Base-by-base conservation (phyloP, 2,113 vertebrate genomes). In the Gadus macrocephalus region DNA sequence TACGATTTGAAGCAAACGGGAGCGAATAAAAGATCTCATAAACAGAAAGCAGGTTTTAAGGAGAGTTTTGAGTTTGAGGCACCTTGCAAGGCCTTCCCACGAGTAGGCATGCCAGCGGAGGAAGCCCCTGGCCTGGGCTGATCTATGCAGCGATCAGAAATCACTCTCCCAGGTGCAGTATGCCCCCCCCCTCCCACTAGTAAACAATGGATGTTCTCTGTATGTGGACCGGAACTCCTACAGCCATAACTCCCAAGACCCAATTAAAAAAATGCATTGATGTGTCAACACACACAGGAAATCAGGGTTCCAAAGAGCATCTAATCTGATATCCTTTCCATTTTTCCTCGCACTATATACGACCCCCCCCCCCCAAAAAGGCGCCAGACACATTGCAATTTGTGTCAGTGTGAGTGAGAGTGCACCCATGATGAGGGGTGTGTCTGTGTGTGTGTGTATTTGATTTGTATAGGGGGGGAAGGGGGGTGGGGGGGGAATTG, bases 261-360 rank as follows among this genome's bases (percentile, higher is more conserved):
- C n/a, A 42, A 22, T 71, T 70, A 75, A 78, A 74, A 59, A 49
- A 14, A 78, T 72, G 71, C 11, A 9, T 66, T 67, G 65, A 82
- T 84, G 74, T 78, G 77, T 83, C 71, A 69, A 72, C 77, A 19
- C 38, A 70, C 71, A 27, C 64, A 71, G 81, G 78, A 80, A 83
- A 78, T 38, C 19, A 42, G 70, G 6, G 16, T 67, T 62, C 67
- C 61, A 70, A 19, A 75, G 69, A 80, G 62, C 73, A 78, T 85
- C 69, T 83, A 88, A 86, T 91, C 85, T 49, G 60, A 74, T 84
- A 83, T 89, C 86, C 84, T 83, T 71, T 70, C n/a, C 4, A 17
- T 58, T 58, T 49, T 12, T 49, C 11, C 42, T 12, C 12, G 42
- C 42, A 7, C 31, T 35, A 35, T 35, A 35, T 35, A 35, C 31